Base-by-base conservation (phyloP, 2,797 vertebrate species). In the Pyrocephalus nanus region DNA sequence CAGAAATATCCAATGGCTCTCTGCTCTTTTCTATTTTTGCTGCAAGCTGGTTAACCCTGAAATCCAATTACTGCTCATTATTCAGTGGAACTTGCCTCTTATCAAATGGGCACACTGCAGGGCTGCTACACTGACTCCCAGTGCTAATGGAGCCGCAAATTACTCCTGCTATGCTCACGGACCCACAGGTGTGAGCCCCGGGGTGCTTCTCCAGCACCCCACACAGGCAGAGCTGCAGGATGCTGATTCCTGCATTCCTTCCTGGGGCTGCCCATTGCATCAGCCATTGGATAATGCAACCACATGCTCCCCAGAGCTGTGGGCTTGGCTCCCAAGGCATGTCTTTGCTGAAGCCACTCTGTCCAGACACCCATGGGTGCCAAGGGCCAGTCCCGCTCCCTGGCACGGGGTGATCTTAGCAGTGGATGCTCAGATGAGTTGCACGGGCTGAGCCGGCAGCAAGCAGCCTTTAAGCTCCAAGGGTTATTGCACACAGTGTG, bases 11-110 rank as follows among this genome's bases (percentile, higher is more conserved):
- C 96, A 96, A 92, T 92, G 94, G 91, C 61, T 92, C 91, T 72
- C 81, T 50, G 36, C 70, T 94, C 93, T 94, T 76, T 95, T 89
- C 90, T 91, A 86, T 96, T 96, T 93, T 94, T 88, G 73, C 92
- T 88, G 92, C 90, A 74, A 97, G 95, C 96, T 94, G 93, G 94
- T 97, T 97, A 97, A 96, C 96, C 97, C 97, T 95, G 94, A 97
- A 97, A 97, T 97, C 97, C 96, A 97, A 96, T 97, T 97, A 97
- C 88, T 83, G 92, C 96, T 97, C 96, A 97, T 97, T 97, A 96
- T 94, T 96, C 94, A 91, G 73, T 87, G 90, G 95, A 96, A 94
- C 88, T 90, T 71, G 40, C 89, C 62, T 96, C 90, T 93, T 97
- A 96, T 93, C 95, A 90, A 96, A 76, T 9, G 75, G 95, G 82